These are phyloP conservation scores for Antennarius maculatus DNA, from an alignment of 2,797 vertebrate genomes.

Conservation along the genomic window DNA sequence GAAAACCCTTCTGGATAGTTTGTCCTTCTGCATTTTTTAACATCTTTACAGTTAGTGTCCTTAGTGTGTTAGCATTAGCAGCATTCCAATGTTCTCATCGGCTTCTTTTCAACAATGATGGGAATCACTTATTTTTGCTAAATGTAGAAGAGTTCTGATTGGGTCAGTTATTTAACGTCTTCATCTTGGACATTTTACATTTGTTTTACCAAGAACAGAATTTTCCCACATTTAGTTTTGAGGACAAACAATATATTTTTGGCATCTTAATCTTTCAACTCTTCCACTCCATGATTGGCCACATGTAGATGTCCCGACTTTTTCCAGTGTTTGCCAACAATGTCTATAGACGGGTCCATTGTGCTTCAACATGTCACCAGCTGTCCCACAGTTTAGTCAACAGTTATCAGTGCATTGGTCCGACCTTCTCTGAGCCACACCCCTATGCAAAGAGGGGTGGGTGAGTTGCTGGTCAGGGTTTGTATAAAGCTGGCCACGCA, in stretches of 20 bases:
- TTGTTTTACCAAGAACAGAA: too few species aligned
- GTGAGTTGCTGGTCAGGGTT: constrained; percentile 43
- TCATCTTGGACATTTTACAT: too few species aligned
- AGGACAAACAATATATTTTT: too few species aligned
- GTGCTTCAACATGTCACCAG: neutral
- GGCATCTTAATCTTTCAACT: too few species aligned
- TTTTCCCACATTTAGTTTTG: too few species aligned
- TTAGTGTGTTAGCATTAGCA: neutral
- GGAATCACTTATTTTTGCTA: constrained; percentile 21
- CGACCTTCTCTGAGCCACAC: constrained; percentile 53
- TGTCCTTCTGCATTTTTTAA: neutral
- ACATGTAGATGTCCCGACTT: too few species aligned
- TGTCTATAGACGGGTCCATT: too few species aligned
- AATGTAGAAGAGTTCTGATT: constrained; percentile 16
- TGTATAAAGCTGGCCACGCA: constrained; percentile 71
- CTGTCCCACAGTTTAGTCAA: constrained; percentile 23
- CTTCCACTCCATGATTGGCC: too few species aligned
- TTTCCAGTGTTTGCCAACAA: too few species aligned
- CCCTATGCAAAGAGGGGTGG: constrained; percentile 64
- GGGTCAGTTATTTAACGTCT: neutral
- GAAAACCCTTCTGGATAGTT: constrained; percentile 6
- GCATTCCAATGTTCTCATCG: constrained; percentile 16
- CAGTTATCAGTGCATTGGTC: constrained; percentile 52
- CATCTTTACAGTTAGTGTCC: neutral
- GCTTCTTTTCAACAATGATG: constrained; percentile 15